These are phyloP conservation scores for Lasius fuliginosus DNA, from an alignment of 2,888 invertebrate genomes.

Conservation along the genomic window DNA sequence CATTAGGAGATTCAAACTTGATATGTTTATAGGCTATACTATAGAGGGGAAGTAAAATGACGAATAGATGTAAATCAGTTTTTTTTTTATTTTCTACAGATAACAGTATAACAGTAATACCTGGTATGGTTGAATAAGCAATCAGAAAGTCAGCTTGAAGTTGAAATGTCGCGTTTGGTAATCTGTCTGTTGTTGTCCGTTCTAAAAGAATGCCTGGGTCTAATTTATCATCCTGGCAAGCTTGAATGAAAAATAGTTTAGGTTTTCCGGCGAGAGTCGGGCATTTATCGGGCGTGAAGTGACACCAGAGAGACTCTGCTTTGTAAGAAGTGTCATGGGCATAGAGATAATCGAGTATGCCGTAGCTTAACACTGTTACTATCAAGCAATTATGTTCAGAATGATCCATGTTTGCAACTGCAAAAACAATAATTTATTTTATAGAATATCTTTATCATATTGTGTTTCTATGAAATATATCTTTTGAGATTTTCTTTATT, in stretches of 20 bases:
- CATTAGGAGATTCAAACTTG: not conserved
- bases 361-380: conserved; percentile 95
- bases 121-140: conserved; percentile 97
- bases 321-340: conserved; percentile 95
- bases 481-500: not conserved
- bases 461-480: not conserved
- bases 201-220: conserved; percentile 92
- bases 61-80: not conserved
- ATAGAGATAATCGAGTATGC: conserved; percentile 95
- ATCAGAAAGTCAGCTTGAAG: conserved; percentile 98
- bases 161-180: conserved; percentile 90
- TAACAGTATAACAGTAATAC: conserved; percentile 85
- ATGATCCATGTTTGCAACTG: conserved; percentile 93
- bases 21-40: too few relatives aligned
- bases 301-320: conserved; percentile 92
- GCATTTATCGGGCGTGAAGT: conserved; percentile 94
- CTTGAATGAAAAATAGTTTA: conserved; percentile 93
- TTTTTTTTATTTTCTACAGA: not conserved
- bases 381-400: conserved; percentile 94
- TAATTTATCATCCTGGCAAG: conserved; percentile 96
- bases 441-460: not conserved
- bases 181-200: conserved; percentile 93
- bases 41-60: not conserved
- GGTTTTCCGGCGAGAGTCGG: conserved; percentile 95
- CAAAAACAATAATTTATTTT: conserved; percentile 72